These are phyloP conservation scores for Protodeltote pygarga DNA, from an alignment of 2,888 invertebrate genomes.

Conservation along the genomic window DNA sequence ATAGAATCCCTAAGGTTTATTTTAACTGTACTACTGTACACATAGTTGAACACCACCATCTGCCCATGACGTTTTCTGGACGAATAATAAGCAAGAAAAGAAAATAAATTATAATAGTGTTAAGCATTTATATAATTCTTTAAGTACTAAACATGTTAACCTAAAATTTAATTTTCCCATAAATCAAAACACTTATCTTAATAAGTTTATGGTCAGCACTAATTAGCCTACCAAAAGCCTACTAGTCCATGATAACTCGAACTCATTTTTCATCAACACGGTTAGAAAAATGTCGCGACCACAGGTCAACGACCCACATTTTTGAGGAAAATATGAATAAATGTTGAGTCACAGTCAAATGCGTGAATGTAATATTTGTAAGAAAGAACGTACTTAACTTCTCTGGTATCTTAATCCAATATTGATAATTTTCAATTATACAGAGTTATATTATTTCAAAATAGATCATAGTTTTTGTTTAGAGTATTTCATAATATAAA, in stretches of 20 bases:
- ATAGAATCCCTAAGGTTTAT: too few relatives aligned
- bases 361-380: conserved; percentile 31
- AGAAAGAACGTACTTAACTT: conserved; percentile 5
- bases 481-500: too few relatives aligned
- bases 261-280: conserved; percentile 48
- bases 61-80: too few relatives aligned
- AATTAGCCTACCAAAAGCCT: conserved; percentile 33
- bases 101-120: too few relatives aligned
- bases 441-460: too few relatives aligned
- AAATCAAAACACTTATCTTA: conserved; percentile 34
- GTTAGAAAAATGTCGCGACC: conserved; percentile 40
- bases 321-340: conserved; percentile 69
- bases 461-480: too few relatives aligned
- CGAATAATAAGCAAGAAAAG: too few relatives aligned
- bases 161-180: conserved; percentile 14
- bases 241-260: conserved; percentile 39
- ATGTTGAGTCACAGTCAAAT: conserved; percentile 58
- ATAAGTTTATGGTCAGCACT: conserved; percentile 20
- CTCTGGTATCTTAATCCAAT: not conserved
- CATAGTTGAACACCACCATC: too few relatives aligned
- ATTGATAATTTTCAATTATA: too few relatives aligned
- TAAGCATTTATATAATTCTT: too few relatives aligned
- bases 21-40: too few relatives aligned
- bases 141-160: conserved; percentile 10
- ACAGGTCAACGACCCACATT: conserved; percentile 62